These are phyloP conservation scores for Caenorhabditis brenneri DNA, from an alignment of 1,140 invertebrate genomes.

Conservation along the genomic window DNA sequence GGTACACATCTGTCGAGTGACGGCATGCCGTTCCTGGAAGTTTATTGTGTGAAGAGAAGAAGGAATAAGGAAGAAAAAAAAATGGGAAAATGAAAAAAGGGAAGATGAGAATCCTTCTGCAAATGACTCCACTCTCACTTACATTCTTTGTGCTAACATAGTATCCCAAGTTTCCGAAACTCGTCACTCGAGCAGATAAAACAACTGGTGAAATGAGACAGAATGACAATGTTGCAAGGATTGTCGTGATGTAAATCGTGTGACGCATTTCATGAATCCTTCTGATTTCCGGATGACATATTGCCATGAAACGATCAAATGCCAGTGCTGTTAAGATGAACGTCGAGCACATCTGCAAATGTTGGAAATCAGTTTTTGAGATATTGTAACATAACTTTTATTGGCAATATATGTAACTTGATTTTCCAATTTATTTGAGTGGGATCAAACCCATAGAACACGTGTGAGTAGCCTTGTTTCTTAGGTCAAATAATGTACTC, in stretches of 20 bases:
- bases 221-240: slow-evolving; percentile 38
- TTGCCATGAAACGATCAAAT: slow-evolving; percentile 54
- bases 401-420: too few relatives aligned
- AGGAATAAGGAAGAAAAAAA: not conserved
- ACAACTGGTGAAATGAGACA: slow-evolving; percentile 48
- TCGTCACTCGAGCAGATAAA: slow-evolving; percentile 37
- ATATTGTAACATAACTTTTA: too few relatives aligned
- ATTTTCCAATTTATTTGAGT: too few relatives aligned
- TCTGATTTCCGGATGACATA: slow-evolving; percentile 51
- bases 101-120: not conserved
- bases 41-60: not conserved
- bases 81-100: not conserved
- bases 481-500: not conserved
- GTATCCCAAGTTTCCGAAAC: slow-evolving; percentile 9
- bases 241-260: slow-evolving; percentile 43
- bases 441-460: not conserved
- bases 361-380: not conserved
- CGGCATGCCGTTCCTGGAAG: slow-evolving; percentile 3
- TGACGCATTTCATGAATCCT: slow-evolving; percentile 49
- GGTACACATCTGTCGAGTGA: slow-evolving; percentile 38
- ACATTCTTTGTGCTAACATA: slow-evolving; percentile 28
- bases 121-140: not conserved
- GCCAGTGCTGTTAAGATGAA: slow-evolving; percentile 48
- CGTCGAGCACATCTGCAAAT: slow-evolving; percentile 55
- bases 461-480: not conserved